Percentiles rank a stretch among this genome's conserved stretches.
Evolutionary conservation across 2,888 invertebrate genomes (phyloP).

Genomic region (Morpho helenor): DNA sequence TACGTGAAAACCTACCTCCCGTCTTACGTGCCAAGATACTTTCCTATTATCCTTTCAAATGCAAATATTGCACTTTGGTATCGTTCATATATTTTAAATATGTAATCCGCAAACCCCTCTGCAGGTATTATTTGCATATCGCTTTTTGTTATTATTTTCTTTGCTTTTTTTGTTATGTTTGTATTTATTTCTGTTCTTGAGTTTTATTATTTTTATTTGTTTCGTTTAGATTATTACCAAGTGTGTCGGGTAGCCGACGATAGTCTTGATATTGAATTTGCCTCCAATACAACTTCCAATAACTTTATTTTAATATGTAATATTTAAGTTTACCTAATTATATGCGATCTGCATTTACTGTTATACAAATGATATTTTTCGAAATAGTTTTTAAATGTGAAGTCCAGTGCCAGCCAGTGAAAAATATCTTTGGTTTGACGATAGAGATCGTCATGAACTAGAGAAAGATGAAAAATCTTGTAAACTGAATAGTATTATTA

Average conservation of each 20-base stretch:
- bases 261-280: constrained; percentile 59
- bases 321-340: constrained; percentile 71
- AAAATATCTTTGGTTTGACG: constrained; percentile 50
- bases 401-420: constrained; percentile 72
- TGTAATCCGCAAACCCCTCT: constrained; percentile 17
- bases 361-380: constrained; percentile 67
- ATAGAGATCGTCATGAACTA: constrained; percentile 38
- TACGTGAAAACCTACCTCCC: constrained; percentile 54
- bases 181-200: constrained; percentile 76
- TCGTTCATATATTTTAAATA: constrained; percentile 22
- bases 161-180: constrained; percentile 72
- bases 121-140: constrained; percentile 66
- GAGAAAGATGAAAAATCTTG: constrained; percentile 66
- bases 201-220: constrained; percentile 62
- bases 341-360: constrained; percentile 75
- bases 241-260: constrained; percentile 41
- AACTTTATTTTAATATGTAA: constrained; percentile 73
- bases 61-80: constrained; percentile 52
- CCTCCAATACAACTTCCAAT: constrained; percentile 74
- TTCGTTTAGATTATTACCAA: constrained; percentile 56
- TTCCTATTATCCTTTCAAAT: constrained; percentile 62
- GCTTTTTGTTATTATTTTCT: constrained; percentile 52
- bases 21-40: constrained; percentile 51
- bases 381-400: constrained; percentile 62
- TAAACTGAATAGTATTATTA: constrained; percentile 78